Percentiles rank a stretch among this genome's conserved stretches.
phyloP scores from a whole-genome alignment of 2,113 vertebrate genomes.

The Oryzias javanicus region DNA sequence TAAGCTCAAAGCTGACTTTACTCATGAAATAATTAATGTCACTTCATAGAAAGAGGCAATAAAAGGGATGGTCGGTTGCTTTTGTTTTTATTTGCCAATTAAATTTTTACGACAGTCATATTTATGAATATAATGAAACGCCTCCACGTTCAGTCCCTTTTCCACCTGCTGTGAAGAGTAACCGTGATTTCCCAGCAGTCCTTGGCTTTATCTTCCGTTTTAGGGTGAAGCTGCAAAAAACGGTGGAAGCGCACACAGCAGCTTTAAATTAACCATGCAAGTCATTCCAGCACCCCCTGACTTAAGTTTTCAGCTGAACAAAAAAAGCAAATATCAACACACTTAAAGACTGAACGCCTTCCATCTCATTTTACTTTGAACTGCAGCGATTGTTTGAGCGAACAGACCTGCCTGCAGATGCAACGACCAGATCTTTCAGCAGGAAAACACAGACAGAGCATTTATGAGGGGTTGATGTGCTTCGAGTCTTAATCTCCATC shows the following conservation, averaged over 20 bases:
- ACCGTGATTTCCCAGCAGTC: too few species aligned
- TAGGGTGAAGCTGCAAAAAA: neutral
- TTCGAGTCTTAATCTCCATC: slow-evolving; percentile 1
- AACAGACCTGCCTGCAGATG: slow-evolving; percentile 1
- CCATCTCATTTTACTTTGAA: neutral
- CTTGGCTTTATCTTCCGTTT: neutral
- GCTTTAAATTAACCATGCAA: neutral
- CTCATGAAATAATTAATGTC: too few species aligned
- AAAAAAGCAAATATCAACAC: neutral
- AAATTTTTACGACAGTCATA: too few species aligned
- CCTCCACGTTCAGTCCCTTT: too few species aligned
- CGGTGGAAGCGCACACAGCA: neutral
- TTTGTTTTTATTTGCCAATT: too few species aligned
- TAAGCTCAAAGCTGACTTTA: too few species aligned
- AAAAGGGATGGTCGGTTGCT: too few species aligned
- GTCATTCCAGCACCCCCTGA: neutral
- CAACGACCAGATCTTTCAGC: neutral
- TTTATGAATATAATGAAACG: too few species aligned
- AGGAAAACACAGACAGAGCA: neutral
- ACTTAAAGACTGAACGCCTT: neutral
- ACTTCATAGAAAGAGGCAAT: too few species aligned
- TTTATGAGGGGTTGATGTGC: slow-evolving; percentile 12
- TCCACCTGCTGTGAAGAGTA: too few species aligned
- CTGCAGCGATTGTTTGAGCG: neutral
- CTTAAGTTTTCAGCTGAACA: neutral